A percentile compares a stretch with the other conserved stretches of the same genome.
phyloP scores from a whole-genome alignment of 2,888 invertebrate genomes.

The Sarcophaga variegata region DNA sequence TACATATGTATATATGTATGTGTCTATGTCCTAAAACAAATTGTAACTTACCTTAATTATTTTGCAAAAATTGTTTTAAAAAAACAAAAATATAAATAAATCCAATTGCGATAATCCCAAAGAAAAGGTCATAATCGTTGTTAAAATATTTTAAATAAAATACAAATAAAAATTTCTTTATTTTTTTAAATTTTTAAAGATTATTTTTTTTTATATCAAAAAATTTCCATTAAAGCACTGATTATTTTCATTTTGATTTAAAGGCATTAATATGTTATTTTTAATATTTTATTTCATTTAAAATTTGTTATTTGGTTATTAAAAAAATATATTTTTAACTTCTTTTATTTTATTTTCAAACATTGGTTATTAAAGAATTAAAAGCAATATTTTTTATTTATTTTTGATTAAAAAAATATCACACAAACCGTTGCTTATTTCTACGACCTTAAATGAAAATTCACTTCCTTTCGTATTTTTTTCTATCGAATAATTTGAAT shows the following conservation, averaged over 20 bases:
- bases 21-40: background rate
- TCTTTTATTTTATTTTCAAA: slow-evolving; percentile 32
- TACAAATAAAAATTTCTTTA: slow-evolving; percentile 23
- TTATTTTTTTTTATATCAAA: slow-evolving; percentile 30
- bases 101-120: slow-evolving; percentile 57
- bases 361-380: slow-evolving; percentile 49
- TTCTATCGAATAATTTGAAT: background rate
- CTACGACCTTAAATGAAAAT: slow-evolving; percentile 13
- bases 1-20: too few species aligned
- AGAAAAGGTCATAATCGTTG: slow-evolving; percentile 40
- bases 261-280: background rate
- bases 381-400: slow-evolving; percentile 17
- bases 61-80: slow-evolving; percentile 22
- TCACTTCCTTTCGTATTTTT: background rate
- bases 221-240: slow-evolving; percentile 36
- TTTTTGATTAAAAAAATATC: background rate
- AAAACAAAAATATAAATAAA: slow-evolving; percentile 24
- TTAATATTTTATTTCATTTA: background rate
- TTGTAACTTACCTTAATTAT: slow-evolving; percentile 44
- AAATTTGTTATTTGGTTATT: background rate
- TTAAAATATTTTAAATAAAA: slow-evolving; percentile 19
- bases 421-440: slow-evolving; percentile 47
- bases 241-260: slow-evolving; percentile 26
- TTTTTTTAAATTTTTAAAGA: slow-evolving; percentile 7
- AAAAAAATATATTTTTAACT: background rate